Evolutionary conservation across 2,113 vertebrate genomes (phyloP).

Genomic region (Pachypanchax playfairii): DNA sequence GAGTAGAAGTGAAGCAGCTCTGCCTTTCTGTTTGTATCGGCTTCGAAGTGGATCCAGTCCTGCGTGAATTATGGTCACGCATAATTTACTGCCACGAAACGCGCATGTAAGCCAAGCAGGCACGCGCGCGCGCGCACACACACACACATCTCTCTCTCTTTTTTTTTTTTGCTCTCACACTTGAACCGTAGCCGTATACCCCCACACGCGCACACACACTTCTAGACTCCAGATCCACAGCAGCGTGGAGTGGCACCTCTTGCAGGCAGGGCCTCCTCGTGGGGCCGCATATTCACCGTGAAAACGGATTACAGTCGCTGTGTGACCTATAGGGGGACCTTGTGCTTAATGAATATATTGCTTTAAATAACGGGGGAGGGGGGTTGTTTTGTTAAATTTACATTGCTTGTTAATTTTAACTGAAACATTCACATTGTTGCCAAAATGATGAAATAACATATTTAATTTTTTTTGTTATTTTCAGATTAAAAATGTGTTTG

Average conservation of each 20-base stretch:
- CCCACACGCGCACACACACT: slow-evolving; percentile 32
- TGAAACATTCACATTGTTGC: slow-evolving; percentile 8
- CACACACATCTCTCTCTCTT: not conserved
- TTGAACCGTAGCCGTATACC: slow-evolving; percentile 83
- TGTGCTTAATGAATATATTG: slow-evolving; percentile 70
- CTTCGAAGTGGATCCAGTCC: slow-evolving; percentile 50
- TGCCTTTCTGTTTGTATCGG: too few relatives aligned
- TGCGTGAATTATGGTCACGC: slow-evolving; percentile 61
- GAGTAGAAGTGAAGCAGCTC: too few relatives aligned
- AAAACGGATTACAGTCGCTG: slow-evolving; percentile 73
- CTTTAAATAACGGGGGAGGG: slow-evolving; percentile 50
- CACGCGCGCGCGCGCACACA: slow-evolving; percentile 29
- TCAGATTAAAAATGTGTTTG: not conserved
- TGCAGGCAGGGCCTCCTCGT: slow-evolving; percentile 27
- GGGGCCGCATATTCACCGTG: slow-evolving; percentile 67
- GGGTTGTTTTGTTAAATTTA: not conserved
- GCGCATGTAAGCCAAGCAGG: too few relatives aligned
- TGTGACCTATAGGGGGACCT: slow-evolving; percentile 72
- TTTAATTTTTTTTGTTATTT: not conserved
- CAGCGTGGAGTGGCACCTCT: slow-evolving; percentile 49
- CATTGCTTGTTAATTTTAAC: slow-evolving; percentile 14
- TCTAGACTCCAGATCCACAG: too few relatives aligned
- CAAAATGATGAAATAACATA: not conserved
- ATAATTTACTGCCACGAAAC: slow-evolving; percentile 60
- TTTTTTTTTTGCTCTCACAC: slow-evolving; percentile 5